These are phyloP conservation scores for Mylabris phalerata DNA, from an alignment of 1,140 invertebrate species.

Conservation along the genomic window DNA sequence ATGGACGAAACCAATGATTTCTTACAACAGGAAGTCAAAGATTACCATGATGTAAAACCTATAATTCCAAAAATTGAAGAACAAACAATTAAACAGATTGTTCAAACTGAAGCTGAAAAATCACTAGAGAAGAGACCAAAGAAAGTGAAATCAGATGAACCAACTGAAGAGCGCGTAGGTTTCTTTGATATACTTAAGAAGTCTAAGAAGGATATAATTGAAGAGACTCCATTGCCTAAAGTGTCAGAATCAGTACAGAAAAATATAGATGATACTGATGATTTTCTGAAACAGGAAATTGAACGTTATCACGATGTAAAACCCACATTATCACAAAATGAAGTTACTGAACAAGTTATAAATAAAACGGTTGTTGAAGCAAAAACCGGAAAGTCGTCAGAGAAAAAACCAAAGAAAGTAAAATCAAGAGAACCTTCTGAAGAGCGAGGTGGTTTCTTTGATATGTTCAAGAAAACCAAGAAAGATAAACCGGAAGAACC, in stretches of 20 bases:
- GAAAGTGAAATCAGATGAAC: not conserved
- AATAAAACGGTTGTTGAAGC: not conserved
- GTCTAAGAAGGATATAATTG: constrained; percentile 2
- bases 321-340: not conserved
- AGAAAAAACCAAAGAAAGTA: not conserved
- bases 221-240: not conserved
- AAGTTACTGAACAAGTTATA: not conserved
- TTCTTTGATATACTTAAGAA: constrained; percentile 15
- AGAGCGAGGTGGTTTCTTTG: constrained; percentile 13
- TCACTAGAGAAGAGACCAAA: not conserved
- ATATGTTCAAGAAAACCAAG: constrained; percentile 19
- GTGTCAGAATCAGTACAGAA: constrained; percentile 10
- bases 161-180: not conserved
- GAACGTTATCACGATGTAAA: constrained; percentile 10
- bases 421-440: not conserved
- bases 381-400: not conserved
- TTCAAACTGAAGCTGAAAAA: not conserved
- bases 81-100: too few relatives aligned
- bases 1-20: constrained; percentile 19
- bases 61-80: constrained; percentile 1
- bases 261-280: constrained; percentile 6
- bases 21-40: constrained; percentile 19
- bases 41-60: constrained; percentile 19
- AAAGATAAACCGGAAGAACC: constrained; percentile 15
- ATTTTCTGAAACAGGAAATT: constrained; percentile 10